Conservation (phyloP, 2,113 vertebrate species). For the Ceyx cyanopectus region DNA sequence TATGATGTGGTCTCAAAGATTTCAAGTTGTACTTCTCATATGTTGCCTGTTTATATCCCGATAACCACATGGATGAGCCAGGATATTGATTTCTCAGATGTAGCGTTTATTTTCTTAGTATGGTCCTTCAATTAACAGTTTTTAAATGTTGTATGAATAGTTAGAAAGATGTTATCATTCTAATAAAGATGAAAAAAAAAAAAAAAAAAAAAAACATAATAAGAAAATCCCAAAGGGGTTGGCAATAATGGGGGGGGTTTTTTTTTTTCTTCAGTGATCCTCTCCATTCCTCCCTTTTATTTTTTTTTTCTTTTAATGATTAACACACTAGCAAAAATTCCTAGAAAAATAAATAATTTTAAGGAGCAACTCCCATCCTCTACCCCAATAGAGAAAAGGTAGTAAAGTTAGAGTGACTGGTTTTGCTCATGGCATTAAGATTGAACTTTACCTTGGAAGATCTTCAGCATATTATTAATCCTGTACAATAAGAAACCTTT, state of each 20-base stretch:
- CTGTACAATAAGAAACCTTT: background rate
- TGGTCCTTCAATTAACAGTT: background rate
- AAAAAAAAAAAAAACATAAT: background rate
- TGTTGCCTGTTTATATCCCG: background rate
- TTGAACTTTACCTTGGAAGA: background rate
- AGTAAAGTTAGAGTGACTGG: background rate
- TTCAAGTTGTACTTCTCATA: background rate
- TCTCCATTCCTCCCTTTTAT: background rate
- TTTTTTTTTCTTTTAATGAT: background rate
- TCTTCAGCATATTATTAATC: background rate
- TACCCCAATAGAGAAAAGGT: background rate
- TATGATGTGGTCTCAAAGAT: background rate
- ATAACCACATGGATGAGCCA: background rate
- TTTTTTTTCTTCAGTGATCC: background rate
- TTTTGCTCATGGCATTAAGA: background rate
- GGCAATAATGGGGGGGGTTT: background rate
- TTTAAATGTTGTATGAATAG: background rate
- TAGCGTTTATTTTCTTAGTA: background rate
- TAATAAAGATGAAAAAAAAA: background rate
- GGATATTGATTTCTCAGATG: background rate
- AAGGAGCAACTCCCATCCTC: background rate
- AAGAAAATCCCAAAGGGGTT: background rate
- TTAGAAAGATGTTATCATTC: background rate
- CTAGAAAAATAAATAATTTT: background rate
- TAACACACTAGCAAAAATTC: background rate